Evolutionary conservation across 2,113 vertebrate genomes (phyloP), one percentile per base, ranked within the genome.

Genomic region (Myotis lucifugus): DNA sequence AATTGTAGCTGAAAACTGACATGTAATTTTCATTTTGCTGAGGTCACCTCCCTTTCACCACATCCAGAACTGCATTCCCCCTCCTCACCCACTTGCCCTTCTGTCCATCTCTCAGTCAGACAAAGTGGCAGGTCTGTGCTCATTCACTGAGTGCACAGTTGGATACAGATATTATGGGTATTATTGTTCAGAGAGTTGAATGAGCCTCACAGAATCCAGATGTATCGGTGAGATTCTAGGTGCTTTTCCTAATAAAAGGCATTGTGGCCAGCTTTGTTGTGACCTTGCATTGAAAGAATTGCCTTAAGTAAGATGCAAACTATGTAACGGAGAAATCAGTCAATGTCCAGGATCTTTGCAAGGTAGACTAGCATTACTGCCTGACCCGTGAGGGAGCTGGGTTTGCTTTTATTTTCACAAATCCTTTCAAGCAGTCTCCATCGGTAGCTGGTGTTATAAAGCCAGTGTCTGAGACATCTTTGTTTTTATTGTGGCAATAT

Each of bases 91-190:
- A 98, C 98, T 98, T 98, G 92, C 98, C 98, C 88, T 98, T 98
- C 94, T 98, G 88, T 98, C 52, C 98, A 98, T 11, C 0, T 99
- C 5, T 93, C 98, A 0, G 94, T 99, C 54, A 98, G 97, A 69
- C 98, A 98, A 97, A 99, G 98, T 0, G 98, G 98, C 0, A 97
- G 98, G 0, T 99, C 98, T 98, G 95, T 99, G 50, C 37, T 99
- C 81, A 99, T 99, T 96, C 97, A 97, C 69, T 97, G 98, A 96
- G 98, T 97, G 98, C 23, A 98, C 98, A 37, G 98, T 98, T 92
- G 98, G 98, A 10, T 99, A 98, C 96, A 98, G 98, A 98, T 99
- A 98, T 91, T 99, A 98, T 97, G 98, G 98, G 98, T 98, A 98
- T 91, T 99, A 98, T 98, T 99, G 98, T 17, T 97, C 98, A 0